Base-by-base conservation (phyloP, 2,888 invertebrate species). In the Anorthoa munda region DNA sequence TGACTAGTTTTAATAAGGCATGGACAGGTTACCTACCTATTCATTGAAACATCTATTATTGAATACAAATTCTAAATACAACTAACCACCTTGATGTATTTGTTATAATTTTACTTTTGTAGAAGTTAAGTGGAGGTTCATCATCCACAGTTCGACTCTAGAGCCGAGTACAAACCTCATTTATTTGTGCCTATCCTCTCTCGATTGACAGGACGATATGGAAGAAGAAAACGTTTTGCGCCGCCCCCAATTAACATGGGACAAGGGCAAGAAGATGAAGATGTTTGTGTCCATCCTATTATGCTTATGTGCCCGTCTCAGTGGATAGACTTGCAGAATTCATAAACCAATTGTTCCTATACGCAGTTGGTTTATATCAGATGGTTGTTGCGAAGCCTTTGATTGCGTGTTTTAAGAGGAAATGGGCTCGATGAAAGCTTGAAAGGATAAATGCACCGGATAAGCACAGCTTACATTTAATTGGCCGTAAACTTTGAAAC, bases 391-490 rank as follows among this genome's bases (percentile, higher is more conserved):
- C 31, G 15, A 23, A n/a, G 51, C n/a, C 12, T 21, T 63, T 31
- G 23, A 50, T 26, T 58, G 12, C 17, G 31, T 51, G 12, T 45
- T 51, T 51, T 31, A 26, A 61, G 48, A 56, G 48, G 56, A 72
- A 72, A 53, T 50, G 17, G 15, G 7, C 18, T 21, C 9, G 18
- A 50, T 26, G 51, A 71, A 64, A 67, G 58, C 56, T 72, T 46
- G 45, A 56, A 65, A 70, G 66, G 67, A 50, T 66, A 9, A 46
- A 84, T 68, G 21, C 67, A 70, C 72, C 67, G 74, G 83, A 72
- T 53, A 74, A 64, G 55, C 71, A 75, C 66, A 76, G 64, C 61
- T 72, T 51, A 69, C 51, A 67, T 60, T 75, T 82, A 84, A 74
- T 82, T 84, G 72, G 66, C 39, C 58, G 18, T 72, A 79, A 82